These are phyloP conservation scores for Oscarella lobularis DNA, from an alignment of 37 sponge, comb jelly and placozoan genomes.

Conservation along the genomic window DNA sequence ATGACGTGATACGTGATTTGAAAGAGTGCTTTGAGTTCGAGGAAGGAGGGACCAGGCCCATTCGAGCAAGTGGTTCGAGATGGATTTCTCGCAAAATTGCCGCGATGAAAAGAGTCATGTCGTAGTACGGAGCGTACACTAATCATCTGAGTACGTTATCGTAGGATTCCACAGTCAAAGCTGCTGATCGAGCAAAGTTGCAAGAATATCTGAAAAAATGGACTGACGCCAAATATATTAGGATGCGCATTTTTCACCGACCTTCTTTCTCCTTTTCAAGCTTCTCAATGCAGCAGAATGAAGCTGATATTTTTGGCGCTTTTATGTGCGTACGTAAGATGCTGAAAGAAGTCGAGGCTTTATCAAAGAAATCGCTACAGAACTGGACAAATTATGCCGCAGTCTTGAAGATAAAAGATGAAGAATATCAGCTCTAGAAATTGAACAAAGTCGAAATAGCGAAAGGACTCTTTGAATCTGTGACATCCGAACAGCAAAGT, in stretches of 20 bases:
- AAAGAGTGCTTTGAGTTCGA: conserved; percentile 26
- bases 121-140: conserved; percentile 14
- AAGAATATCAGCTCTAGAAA: no score
- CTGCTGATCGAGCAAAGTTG: not conserved
- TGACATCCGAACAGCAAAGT: no score
- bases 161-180: conserved; percentile 3
- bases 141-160: conserved; percentile 7
- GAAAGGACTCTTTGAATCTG: no score
- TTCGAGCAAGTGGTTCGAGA: conserved; percentile 26
- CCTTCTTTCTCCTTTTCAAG: not conserved
- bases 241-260: conserved; percentile 5
- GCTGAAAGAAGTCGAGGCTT: no score
- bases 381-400: no score
- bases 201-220: conserved; percentile 2
- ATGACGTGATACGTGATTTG: conserved; percentile 32
- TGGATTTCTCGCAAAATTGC: conserved; percentile 28
- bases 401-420: no score
- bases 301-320: no score
- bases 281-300: no score
- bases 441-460: no score
- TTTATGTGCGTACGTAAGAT: no score
- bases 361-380: no score
- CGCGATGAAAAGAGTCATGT: conserved; percentile 7
- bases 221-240: conserved; percentile 8
- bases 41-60: conserved; percentile 24